phyloP scores from a whole-genome alignment of 2,113 vertebrate species.

The Menidia beryllina region DNA sequence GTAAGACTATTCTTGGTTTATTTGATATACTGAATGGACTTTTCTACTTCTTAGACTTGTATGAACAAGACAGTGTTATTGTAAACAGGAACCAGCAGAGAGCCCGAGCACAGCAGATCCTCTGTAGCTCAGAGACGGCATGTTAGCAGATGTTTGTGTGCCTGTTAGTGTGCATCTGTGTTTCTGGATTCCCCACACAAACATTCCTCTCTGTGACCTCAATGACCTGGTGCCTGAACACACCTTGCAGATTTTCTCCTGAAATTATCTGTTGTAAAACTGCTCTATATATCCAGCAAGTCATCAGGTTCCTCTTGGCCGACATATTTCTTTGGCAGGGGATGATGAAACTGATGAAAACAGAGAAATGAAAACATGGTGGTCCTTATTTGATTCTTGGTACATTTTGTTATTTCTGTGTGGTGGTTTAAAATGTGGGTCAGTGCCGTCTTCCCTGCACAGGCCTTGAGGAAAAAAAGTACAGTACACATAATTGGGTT shows the following conservation, averaged over 20 bases:
- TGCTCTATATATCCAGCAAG: neutral
- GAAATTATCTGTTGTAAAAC: slow-evolving; percentile 22
- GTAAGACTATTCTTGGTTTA: neutral
- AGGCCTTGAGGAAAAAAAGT: slow-evolving; percentile 58
- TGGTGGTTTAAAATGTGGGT: slow-evolving; percentile 67
- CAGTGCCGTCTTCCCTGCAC: slow-evolving; percentile 44
- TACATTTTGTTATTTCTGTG: slow-evolving; percentile 54
- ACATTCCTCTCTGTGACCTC: slow-evolving; percentile 40
- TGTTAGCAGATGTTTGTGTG: slow-evolving; percentile 6
- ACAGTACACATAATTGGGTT: slow-evolving; percentile 76
- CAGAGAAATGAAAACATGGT: slow-evolving; percentile 11
- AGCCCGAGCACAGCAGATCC: neutral
- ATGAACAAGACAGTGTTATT: neutral
- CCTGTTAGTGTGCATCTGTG: slow-evolving; percentile 15
- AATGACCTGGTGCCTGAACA: slow-evolving; percentile 23
- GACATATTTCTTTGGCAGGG: slow-evolving; percentile 26
- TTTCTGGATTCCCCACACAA: slow-evolving; percentile 21
- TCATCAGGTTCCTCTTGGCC: neutral
- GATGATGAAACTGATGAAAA: slow-evolving; percentile 28
- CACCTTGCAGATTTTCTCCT: slow-evolving; percentile 9
- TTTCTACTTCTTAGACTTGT: neutral
- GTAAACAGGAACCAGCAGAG: slow-evolving; percentile 2
- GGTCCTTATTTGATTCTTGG: slow-evolving; percentile 49
- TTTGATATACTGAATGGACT: neutral
- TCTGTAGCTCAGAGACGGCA: slow-evolving; percentile 1